Percentiles rank a stretch among this genome's conserved stretches.
These are phyloP conservation scores for Rhagophthalmus giganteus DNA, from an alignment of 2,888 invertebrate genomes.

Conservation along the genomic window DNA sequence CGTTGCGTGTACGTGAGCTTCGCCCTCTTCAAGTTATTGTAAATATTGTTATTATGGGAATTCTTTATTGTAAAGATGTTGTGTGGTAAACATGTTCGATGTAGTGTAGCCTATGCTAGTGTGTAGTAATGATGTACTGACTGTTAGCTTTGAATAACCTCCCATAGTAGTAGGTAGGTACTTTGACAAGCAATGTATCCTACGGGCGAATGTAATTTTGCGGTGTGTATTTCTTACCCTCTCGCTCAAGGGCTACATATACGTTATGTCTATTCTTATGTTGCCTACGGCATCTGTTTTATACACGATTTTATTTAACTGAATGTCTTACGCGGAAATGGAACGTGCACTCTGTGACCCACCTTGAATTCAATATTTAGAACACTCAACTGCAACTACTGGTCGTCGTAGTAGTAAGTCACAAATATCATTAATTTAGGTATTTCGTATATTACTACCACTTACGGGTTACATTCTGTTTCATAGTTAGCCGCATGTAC, in stretches of 20 bases:
- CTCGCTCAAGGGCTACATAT: slow-evolving; percentile 5
- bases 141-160: slow-evolving; percentile 11
- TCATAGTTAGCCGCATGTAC: background rate
- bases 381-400: background rate
- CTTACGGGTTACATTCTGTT: background rate
- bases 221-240: slow-evolving; percentile 16
- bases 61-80: slow-evolving; percentile 47
- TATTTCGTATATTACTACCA: background rate
- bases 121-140: slow-evolving; percentile 6
- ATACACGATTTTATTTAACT: background rate
- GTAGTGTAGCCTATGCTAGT: slow-evolving; percentile 12
- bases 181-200: slow-evolving; percentile 17
- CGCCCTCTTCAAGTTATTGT: slow-evolving; percentile 46
- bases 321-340: background rate
- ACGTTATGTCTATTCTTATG: no score
- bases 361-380: slow-evolving; percentile 11
- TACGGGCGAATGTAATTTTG: slow-evolving; percentile 16
- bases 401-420: no score
- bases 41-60: slow-evolving; percentile 41
- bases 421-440: no score
- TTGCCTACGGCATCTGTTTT: background rate
- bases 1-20: slow-evolving; percentile 52
- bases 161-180: slow-evolving; percentile 21
- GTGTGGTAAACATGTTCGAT: slow-evolving; percentile 34
- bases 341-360: slow-evolving; percentile 4